phyloP scores from a whole-genome alignment of 1,140 invertebrate species.

The Holcopasites calliopsidis region DNA sequence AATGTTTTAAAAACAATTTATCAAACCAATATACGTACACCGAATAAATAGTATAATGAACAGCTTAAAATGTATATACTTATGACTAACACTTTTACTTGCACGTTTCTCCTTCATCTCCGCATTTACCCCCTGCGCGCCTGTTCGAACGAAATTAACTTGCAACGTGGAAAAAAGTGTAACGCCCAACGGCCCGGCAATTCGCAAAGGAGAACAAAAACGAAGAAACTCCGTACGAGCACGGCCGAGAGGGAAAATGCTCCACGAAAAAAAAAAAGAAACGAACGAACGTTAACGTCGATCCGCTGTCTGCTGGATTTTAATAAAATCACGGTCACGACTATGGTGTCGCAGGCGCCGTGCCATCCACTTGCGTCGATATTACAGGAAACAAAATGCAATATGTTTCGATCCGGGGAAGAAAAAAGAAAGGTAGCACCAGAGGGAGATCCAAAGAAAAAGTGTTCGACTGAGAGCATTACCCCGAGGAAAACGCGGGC shows the following conservation, averaged over 20 bases:
- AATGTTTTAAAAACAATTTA: no score
- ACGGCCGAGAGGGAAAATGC: background rate
- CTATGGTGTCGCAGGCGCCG: background rate
- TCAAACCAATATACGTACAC: no score
- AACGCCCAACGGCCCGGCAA: background rate
- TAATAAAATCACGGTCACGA: slow-evolving; percentile 7
- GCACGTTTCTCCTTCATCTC: background rate
- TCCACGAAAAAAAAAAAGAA: background rate
- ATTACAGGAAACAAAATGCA: slow-evolving; percentile 11
- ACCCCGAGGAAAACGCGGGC: slow-evolving; percentile 35
- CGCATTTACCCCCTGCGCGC: background rate
- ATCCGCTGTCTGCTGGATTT: background rate
- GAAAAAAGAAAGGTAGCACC: no score
- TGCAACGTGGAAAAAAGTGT: background rate
- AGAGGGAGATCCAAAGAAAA: background rate
- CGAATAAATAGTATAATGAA: no score
- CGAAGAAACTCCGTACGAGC: background rate
- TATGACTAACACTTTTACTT: background rate
- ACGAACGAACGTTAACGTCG: background rate
- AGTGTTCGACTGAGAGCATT: slow-evolving; percentile 30
- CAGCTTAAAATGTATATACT: background rate
- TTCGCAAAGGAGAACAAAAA: no score
- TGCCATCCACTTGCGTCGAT: slow-evolving; percentile 6
- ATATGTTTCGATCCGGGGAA: background rate
- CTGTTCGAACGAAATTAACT: background rate